Base-by-base conservation (phyloP, 2,888 invertebrate species). In the Coecobrya sp. region DNA sequence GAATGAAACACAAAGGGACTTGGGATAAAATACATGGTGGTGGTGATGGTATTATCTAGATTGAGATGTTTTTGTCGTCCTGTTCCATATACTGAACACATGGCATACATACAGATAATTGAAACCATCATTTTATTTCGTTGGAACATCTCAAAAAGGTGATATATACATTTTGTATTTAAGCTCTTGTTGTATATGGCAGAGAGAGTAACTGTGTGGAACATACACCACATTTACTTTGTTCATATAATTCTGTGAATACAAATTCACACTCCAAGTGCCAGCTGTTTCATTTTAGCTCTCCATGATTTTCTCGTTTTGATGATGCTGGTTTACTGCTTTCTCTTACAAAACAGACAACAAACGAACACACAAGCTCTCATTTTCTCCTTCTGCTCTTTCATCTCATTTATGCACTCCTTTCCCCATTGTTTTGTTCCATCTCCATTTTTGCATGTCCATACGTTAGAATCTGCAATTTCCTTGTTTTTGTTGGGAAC, bases 251-350 rank as follows among this genome's bases (percentile, higher is more conserved):
- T 70, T 70, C n/a, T 70, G 36, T 36, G 84, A n/a, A 65, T 25
- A 22, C 62, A 42, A 49, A 49, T 86, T 86, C 86, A 86, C 86
- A 86, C 86, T 73, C 36, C 25, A 52, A 45, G 52, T 86, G 86
- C 86, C 86, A 73, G 86, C 73, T 86, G 86, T 85, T 86, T 73
- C 49, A 25, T 86, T 86, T 70, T 86, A 55, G 55, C 73, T 86
- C 73, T 86, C 55, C 73, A 73, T 70, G 86, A 86, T 86, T 86
- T 73, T 55, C 86, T 55, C 86, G 73, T 86, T 70, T 86, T 86
- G 16, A n/a, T 22, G 52, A 70, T 85, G 70, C 68, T 55, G 86
- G 86, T 86, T 82, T 59, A 59, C 82, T 30, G 49, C 82, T 79
- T 79, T 82, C 82, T 30, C 30, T 22, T n/a, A 52, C 13, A 5